Evolutionary conservation across 2,888 invertebrate species (phyloP).

Genomic region (Zygothrica quintamaculata): DNA sequence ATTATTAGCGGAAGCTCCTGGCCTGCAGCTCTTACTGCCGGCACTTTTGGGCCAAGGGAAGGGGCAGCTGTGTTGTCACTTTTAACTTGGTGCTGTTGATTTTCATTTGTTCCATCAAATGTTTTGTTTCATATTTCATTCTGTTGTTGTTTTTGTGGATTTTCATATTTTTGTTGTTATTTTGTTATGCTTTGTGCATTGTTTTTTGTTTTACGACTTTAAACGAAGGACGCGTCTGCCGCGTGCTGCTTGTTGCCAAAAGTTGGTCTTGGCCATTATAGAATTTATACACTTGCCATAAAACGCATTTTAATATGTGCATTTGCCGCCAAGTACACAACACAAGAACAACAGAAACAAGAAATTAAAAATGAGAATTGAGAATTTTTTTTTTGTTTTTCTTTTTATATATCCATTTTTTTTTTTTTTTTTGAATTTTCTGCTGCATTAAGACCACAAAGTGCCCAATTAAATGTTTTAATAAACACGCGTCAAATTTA

Average conservation of each 20-base stretch:
- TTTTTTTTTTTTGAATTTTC: neutral
- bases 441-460: slow-evolving; percentile 44
- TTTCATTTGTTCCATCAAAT: slow-evolving; percentile 53
- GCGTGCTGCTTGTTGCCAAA: slow-evolving; percentile 11
- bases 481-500: slow-evolving; percentile 57
- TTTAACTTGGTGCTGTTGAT: slow-evolving; percentile 59
- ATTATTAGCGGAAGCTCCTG: slow-evolving; percentile 77
- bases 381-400: neutral
- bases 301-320: slow-evolving; percentile 19
- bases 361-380: slow-evolving; percentile 1
- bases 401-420: slow-evolving; percentile 12
- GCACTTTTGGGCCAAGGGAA: slow-evolving; percentile 1
- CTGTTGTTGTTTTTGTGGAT: too few relatives aligned
- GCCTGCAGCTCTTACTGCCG: too few relatives aligned
- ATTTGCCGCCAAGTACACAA: neutral
- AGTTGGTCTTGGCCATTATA: slow-evolving; percentile 22
- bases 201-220: slow-evolving; percentile 41
- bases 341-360: neutral
- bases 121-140: slow-evolving; percentile 28
- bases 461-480: slow-evolving; percentile 70
- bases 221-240: slow-evolving; percentile 8
- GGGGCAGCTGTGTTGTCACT: slow-evolving; percentile 46
- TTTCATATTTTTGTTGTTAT: slow-evolving; percentile 32
- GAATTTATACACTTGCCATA: slow-evolving; percentile 38
- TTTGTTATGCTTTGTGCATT: too few relatives aligned